phyloP scores from a whole-genome alignment of 2,888 invertebrate species.

The Phymatocera aterrima region DNA sequence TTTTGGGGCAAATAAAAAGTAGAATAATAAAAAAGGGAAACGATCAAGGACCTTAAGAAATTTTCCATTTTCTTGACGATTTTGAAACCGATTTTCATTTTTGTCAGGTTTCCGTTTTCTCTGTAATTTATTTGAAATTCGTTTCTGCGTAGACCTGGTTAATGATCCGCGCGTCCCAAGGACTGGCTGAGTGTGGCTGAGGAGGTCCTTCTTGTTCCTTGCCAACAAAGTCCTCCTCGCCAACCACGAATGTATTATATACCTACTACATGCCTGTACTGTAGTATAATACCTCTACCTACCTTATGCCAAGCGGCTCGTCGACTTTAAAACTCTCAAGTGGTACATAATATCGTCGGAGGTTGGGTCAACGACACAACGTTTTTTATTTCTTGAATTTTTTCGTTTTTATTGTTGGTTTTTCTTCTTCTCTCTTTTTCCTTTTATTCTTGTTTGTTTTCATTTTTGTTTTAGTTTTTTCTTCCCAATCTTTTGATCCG shows the following conservation, averaged over 20 bases:
- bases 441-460: conserved; percentile 30
- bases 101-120: not conserved
- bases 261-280: not conserved
- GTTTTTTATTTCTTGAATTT: conserved; percentile 44
- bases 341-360: conserved; percentile 69
- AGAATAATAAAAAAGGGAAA: too few species aligned
- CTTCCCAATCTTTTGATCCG: too few species aligned
- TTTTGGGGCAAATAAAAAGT: too few species aligned
- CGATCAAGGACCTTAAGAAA: too few species aligned
- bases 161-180: conserved; percentile 70
- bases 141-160: conserved; percentile 67
- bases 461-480: conserved; percentile 19
- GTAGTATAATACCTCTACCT: too few species aligned
- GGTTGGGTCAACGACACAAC: conserved; percentile 71
- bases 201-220: conserved; percentile 70
- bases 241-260: not conserved
- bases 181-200: conserved; percentile 71
- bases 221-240: conserved; percentile 63
- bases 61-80: too few species aligned
- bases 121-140: conserved; percentile 42
- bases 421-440: conserved; percentile 47
- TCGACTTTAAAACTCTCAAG: conserved; percentile 69
- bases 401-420: conserved; percentile 4
- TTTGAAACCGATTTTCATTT: too few species aligned
- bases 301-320: not conserved